These are phyloP conservation scores for Folsomia manolachei DNA, from an alignment of 2,888 invertebrate genomes.

Conservation along the genomic window DNA sequence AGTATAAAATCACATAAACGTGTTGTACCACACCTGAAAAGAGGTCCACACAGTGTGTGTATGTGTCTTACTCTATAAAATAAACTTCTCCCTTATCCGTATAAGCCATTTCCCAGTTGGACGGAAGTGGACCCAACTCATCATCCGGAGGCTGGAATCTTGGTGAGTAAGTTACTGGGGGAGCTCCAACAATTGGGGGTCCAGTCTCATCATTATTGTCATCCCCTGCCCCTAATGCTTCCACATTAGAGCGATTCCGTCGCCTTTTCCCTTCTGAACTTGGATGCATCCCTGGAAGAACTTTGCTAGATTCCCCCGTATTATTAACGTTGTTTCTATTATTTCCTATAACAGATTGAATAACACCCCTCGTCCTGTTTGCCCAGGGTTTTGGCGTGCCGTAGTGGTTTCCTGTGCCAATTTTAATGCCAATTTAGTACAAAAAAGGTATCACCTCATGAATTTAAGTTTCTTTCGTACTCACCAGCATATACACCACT, in stretches of 20 bases:
- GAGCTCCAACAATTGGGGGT: conserved; percentile 1
- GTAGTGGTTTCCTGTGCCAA: conserved; percentile 63
- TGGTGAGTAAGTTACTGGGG: conserved; percentile 23
- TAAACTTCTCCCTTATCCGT: conserved; percentile 96
- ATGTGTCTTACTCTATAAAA: conserved; percentile 85
- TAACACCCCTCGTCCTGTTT: conserved; percentile 35
- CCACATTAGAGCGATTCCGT: conserved; percentile 60
- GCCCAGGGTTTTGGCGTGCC: conserved; percentile 61
- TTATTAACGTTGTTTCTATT: conserved; percentile 22
- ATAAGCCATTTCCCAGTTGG: conserved; percentile 96
- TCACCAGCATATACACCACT: conserved; percentile 65
- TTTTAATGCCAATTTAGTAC: too few species aligned
- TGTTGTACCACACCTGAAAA: too few species aligned
- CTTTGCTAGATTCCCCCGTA: conserved; percentile 38
- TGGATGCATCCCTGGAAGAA: conserved; percentile 58
- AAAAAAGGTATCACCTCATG: too few species aligned
- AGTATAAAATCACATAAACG: background rate
- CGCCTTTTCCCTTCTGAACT: conserved; percentile 59
- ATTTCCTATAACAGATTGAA: background rate
- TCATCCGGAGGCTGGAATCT: conserved; percentile 36
- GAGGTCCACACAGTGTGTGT: background rate
- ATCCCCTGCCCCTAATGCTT: conserved; percentile 56
- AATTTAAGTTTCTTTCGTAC: too few species aligned
- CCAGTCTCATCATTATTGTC: conserved; percentile 32
- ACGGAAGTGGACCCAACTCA: conserved; percentile 84